Percentiles rank a stretch among this genome's conserved stretches.
Evolutionary conservation across 1,140 invertebrate species (phyloP).

Genomic region (Panulirus ornatus): DNA sequence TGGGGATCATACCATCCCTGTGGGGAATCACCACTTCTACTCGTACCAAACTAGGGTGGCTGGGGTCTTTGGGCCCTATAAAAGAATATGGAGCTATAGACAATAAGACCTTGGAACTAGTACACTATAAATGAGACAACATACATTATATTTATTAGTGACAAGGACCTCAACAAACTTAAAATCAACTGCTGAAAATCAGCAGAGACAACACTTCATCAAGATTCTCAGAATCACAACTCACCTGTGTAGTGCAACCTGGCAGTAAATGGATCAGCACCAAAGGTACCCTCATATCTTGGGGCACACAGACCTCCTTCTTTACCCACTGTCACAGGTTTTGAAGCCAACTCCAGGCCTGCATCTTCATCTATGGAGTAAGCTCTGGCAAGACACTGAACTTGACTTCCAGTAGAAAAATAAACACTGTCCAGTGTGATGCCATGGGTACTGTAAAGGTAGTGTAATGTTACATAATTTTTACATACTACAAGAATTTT

Average conservation of each 20-base stretch:
- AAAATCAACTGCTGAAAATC: too few relatives aligned
- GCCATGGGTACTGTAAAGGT: neutral
- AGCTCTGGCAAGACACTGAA: constrained; percentile 78
- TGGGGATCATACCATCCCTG: constrained; percentile 79
- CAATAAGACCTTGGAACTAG: too few relatives aligned
- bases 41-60: constrained; percentile 75
- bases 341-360: constrained; percentile 78
- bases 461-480: too few relatives aligned
- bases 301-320: constrained; percentile 78
- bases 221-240: constrained; percentile 56
- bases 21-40: constrained; percentile 78
- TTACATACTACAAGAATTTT: too few relatives aligned
- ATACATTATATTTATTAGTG: too few relatives aligned
- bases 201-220: too few relatives aligned
- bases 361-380: constrained; percentile 78
- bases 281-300: constrained; percentile 76
- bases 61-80: neutral
- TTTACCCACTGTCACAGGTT: constrained; percentile 76
- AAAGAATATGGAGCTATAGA: too few relatives aligned
- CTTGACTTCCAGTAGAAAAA: constrained; percentile 77
- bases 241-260: constrained; percentile 79
- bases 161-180: too few relatives aligned
- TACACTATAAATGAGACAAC: too few relatives aligned
- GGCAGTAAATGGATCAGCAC: constrained; percentile 79
- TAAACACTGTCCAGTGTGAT: constrained; percentile 44